Evolutionary conservation across 2,888 invertebrate genomes (phyloP).

Genomic region (Leucophenga montana): DNA sequence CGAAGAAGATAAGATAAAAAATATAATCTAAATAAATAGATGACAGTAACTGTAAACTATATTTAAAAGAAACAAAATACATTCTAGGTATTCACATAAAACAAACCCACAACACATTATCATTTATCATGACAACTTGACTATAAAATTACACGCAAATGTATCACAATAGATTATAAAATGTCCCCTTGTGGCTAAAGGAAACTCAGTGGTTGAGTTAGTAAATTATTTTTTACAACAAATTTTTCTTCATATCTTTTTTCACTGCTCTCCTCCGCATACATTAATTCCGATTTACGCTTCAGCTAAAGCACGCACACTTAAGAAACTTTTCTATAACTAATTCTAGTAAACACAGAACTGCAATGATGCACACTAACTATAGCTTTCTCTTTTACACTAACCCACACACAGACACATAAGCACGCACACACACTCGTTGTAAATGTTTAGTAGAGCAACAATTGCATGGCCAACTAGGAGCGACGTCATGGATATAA

Average conservation of each 20-base stretch:
- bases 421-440: constrained; percentile 18
- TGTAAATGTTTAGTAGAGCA: constrained; percentile 22
- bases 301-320: constrained; percentile 45
- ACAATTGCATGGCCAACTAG: constrained; percentile 56
- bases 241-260: constrained; percentile 1
- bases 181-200: constrained; percentile 33
- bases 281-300: constrained; percentile 10
- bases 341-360: constrained; percentile 55
- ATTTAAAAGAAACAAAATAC: too few relatives aligned
- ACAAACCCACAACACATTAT: not conserved
- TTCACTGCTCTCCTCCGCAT: not conserved
- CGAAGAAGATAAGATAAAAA: too few relatives aligned
- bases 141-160: constrained; percentile 11
- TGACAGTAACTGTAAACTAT: too few relatives aligned
- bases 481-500: constrained; percentile 53
- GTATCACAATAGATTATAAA: constrained; percentile 33
- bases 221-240: constrained; percentile 7
- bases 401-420: constrained; percentile 26
- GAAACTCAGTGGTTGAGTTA: not conserved
- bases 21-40: not conserved
- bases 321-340: constrained; percentile 54
- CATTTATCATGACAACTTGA: not conserved
- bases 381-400: too few relatives aligned
- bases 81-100: too few relatives aligned
- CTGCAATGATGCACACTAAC: constrained; percentile 41